Percentiles rank a stretch among this genome's conserved stretches.
Evolutionary conservation across 2,888 invertebrate species (phyloP).

Genomic region (Cecidostiba fungosa): DNA sequence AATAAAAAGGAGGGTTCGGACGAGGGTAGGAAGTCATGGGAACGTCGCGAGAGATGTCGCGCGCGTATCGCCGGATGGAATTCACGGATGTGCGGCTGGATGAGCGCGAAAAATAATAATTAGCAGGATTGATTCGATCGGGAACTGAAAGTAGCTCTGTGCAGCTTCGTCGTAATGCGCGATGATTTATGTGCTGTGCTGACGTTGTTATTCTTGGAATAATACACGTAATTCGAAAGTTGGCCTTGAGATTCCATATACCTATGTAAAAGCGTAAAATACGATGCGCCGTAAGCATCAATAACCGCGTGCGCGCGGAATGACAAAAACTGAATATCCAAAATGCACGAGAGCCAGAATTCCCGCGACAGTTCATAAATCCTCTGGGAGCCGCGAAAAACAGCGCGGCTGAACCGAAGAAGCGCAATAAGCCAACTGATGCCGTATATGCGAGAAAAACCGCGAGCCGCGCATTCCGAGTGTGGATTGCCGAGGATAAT

Average conservation of each 20-base stretch:
- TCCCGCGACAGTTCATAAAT: conserved; percentile 38
- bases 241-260: not conserved
- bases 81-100: conserved; percentile 56
- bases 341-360: not conserved
- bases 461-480: not conserved
- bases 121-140: conserved; percentile 27
- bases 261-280: not conserved
- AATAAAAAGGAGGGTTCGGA: conserved; percentile 3
- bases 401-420: not conserved
- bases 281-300: not conserved
- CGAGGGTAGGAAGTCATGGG: conserved; percentile 31
- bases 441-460: not conserved
- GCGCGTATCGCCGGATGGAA: not conserved
- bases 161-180: not conserved
- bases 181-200: not conserved
- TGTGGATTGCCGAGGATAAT: not conserved
- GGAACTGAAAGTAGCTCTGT: not conserved
- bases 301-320: not conserved
- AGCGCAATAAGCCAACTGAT: too few species aligned
- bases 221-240: too few species aligned
- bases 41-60: conserved; percentile 33
- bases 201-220: not conserved
- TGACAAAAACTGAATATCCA: conserved; percentile 24
- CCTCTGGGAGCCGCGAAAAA: not conserved
- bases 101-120: conserved; percentile 48